Base-by-base conservation (phyloP, 35 echinoderm and acorn worm genomes). In the Heliocidaris erythrogramma region DNA sequence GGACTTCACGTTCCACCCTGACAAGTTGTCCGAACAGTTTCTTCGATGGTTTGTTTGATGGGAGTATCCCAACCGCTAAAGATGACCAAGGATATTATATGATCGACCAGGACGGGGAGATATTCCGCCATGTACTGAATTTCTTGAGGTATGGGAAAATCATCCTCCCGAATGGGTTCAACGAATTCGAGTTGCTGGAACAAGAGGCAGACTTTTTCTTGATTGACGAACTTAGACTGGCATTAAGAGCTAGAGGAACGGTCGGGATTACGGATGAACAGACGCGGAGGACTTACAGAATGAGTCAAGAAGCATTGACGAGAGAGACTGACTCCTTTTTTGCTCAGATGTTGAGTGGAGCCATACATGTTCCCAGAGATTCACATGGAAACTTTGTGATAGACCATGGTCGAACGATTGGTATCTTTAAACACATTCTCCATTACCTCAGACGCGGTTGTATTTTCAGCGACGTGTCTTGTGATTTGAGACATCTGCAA, bases 161-260 rank as follows among this genome's bases (percentile, higher is more conserved):
- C 1, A 18, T 84, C n/a, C 69, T 84, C 69, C 69, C 69, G n/a
- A 29, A 84, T 1, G 69, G 69, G 14, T 84, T 84, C 69, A 84
- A 14, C n/a, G 69, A 84, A 84, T 84, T 18, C n/a, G 69, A 84
- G n/a, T 84, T 84, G 69, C 69, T 84, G n/a, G 69, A 84, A 84
- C n/a, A 29, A 14, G 69, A 84, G 69, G 69, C 69, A 1, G 69
- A 84, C 69, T 84, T 84, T 4, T 84, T 84, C 69, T 29, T 18
- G 69, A 14, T 84, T 29, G n/a, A 29, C 69, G 14, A 1, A 14
- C n/a, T 84, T 16, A 84, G n/a, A 84, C 4, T 84, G n/a, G n/a
- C n/a, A 29, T 16, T 16, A 84, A 84, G 69, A 29, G 14, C 69
- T 84, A 29, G 14, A 84, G 69, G 14, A 29, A 18, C 69, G 69